These are phyloP conservation scores for Thera britannica DNA, from an alignment of 2,888 invertebrate species.

Conservation along the genomic window DNA sequence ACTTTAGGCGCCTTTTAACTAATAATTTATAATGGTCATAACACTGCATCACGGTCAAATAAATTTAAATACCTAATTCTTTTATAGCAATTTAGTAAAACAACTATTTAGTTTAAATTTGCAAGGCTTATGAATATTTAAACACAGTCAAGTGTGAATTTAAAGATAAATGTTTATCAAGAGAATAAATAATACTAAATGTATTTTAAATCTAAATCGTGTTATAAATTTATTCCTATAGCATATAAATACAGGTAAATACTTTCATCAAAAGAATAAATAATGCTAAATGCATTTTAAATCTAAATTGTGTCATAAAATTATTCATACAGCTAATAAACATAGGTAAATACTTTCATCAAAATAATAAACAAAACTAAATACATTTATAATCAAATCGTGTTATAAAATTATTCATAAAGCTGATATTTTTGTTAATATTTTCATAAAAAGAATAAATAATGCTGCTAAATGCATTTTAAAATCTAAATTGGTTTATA, in stretches of 20 bases:
- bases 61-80: conserved; percentile 22
- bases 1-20: conserved; percentile 29
- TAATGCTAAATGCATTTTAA: conserved; percentile 22
- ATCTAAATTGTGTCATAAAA: conserved; percentile 6
- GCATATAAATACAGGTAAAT: conserved; percentile 22
- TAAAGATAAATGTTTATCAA: conserved; percentile 45
- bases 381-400: conserved; percentile 18
- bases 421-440: background rate
- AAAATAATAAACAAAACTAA: conserved; percentile 28
- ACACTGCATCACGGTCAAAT: conserved; percentile 38
- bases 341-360: conserved; percentile 36
- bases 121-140: conserved; percentile 32
- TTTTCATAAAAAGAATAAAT: conserved; percentile 42
- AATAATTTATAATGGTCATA: conserved; percentile 39
- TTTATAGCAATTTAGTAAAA: conserved; percentile 34
- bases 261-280: conserved; percentile 43
- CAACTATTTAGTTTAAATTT: conserved; percentile 13
- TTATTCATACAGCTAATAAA: background rate
- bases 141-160: conserved; percentile 34
- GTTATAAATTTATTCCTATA: background rate
- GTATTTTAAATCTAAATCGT: conserved; percentile 13
- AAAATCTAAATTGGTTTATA: too few species aligned
- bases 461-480: background rate
- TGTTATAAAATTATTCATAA: conserved; percentile 2
- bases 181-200: conserved; percentile 25